A percentile compares a stretch with the other conserved stretches of the same genome.
phyloP scores from a whole-genome alignment of 1,140 invertebrate species.

The Lepidotrigona ventralis region DNA sequence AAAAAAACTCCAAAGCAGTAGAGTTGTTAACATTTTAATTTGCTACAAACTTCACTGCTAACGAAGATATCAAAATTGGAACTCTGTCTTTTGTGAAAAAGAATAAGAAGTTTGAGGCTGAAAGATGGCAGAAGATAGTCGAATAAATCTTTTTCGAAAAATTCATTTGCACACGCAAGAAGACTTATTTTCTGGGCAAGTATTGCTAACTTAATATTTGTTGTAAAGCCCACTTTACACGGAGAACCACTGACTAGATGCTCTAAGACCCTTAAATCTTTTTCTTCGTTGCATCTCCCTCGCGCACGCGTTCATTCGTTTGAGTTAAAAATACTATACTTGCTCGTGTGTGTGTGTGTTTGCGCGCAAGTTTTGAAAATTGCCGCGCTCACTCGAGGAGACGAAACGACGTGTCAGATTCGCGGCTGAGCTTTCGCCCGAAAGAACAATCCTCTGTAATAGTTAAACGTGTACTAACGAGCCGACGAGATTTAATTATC shows the following conservation, averaged over 20 bases:
- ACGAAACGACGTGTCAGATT: conserved; percentile 16
- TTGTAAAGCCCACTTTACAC: background rate
- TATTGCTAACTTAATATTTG: background rate
- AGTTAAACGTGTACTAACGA: background rate
- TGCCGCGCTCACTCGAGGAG: background rate
- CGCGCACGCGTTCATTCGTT: conserved; percentile 24
- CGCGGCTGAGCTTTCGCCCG: background rate
- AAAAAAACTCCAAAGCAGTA: too few species aligned
- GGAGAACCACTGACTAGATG: conserved; percentile 45
- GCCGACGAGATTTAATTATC: conserved; percentile 13
- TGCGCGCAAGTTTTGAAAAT: conserved; percentile 46
- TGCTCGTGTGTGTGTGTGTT: background rate
- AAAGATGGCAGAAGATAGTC: too few species aligned
- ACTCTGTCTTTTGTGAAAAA: too few species aligned
- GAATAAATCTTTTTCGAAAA: too few species aligned
- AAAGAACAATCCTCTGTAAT: background rate
- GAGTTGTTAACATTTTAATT: too few species aligned
- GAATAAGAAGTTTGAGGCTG: too few species aligned
- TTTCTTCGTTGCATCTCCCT: conserved; percentile 44
- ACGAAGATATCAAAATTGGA: too few species aligned
- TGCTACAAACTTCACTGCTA: too few species aligned
- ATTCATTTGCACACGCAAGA: too few species aligned
- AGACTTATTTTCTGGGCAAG: too few species aligned
- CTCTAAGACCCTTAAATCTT: conserved; percentile 60
- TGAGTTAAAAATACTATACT: conserved; percentile 62